phyloP scores from a whole-genome alignment of 2,888 invertebrate genomes.

The Patella depressa region DNA sequence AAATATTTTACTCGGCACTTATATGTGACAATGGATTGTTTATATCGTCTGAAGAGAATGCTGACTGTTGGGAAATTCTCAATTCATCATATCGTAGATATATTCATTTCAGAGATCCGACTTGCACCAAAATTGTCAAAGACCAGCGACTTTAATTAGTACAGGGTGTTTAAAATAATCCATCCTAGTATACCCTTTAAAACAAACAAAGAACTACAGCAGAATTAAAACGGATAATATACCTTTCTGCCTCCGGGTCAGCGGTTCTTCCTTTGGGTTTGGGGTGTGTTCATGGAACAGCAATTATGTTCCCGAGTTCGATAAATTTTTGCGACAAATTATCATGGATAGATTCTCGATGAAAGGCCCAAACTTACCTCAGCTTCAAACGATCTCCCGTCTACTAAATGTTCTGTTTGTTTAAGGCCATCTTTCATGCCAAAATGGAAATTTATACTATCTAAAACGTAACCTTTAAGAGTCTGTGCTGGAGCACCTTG shows the following conservation, averaged over 20 bases:
- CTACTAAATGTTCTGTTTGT: background rate
- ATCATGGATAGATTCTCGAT: background rate
- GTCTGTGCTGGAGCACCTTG: background rate
- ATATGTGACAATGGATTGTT: no score
- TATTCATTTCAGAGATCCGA: no score
- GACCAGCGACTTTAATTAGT: no score
- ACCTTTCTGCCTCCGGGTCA: background rate
- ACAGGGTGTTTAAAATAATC: no score
- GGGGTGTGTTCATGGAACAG: background rate
- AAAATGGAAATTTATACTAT: slow-evolving; percentile 12
- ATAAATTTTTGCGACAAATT: background rate
- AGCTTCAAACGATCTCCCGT: background rate
- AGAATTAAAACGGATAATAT: background rate
- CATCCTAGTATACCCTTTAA: no score
- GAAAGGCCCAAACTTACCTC: background rate
- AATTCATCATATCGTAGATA: no score
- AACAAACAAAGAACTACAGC: no score
- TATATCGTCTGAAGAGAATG: no score
- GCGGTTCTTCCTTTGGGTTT: background rate
- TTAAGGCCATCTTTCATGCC: slow-evolving; percentile 35
- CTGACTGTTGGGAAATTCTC: no score
- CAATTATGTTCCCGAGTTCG: background rate
- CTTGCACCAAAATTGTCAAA: no score
- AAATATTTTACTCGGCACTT: no score
- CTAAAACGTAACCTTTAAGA: background rate